Conservation (phyloP, 92 coral and sea anemone genomes). For the Zoanthus gigantus region DNA sequence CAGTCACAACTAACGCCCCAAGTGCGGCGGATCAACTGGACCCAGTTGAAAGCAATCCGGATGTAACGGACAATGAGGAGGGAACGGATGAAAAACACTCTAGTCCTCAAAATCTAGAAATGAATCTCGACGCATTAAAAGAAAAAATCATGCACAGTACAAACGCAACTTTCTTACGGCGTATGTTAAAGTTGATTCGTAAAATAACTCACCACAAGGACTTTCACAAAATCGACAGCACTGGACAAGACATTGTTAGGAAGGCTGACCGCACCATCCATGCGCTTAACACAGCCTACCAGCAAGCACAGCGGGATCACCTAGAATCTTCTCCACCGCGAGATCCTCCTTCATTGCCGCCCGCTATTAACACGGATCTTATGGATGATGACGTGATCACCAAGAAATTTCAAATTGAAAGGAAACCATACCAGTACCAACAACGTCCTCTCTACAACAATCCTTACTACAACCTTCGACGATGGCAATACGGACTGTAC, state of each 20-base stretch:
- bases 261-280: conserved; percentile 79
- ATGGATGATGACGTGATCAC: conserved; percentile 53
- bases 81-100: conserved; percentile 11
- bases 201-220: conserved; percentile 92
- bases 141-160: conserved; percentile 81
- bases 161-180: conserved; percentile 76
- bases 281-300: conserved; percentile 57
- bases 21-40: conserved; percentile 37
- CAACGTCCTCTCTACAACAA: conserved; percentile 57
- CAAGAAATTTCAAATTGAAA: conserved; percentile 87
- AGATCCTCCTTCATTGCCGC: conserved; percentile 23
- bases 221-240: conserved; percentile 74
- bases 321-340: conserved; percentile 36
- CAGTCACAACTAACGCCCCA: not conserved
- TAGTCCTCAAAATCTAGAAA: conserved; percentile 42
- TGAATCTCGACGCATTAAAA: conserved; percentile 81
- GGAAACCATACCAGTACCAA: conserved; percentile 74
- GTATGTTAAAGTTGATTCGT: conserved; percentile 83
- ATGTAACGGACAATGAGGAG: not conserved
- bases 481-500: conserved; percentile 81
- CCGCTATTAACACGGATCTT: conserved; percentile 34
- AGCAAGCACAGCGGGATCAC: conserved; percentile 49
- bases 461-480: conserved; percentile 71
- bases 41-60: conserved; percentile 3
- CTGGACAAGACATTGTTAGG: conserved; percentile 72